Base-by-base conservation (phyloP, 2,113 vertebrate species). In the Pyxicephalus adspersus region DNA sequence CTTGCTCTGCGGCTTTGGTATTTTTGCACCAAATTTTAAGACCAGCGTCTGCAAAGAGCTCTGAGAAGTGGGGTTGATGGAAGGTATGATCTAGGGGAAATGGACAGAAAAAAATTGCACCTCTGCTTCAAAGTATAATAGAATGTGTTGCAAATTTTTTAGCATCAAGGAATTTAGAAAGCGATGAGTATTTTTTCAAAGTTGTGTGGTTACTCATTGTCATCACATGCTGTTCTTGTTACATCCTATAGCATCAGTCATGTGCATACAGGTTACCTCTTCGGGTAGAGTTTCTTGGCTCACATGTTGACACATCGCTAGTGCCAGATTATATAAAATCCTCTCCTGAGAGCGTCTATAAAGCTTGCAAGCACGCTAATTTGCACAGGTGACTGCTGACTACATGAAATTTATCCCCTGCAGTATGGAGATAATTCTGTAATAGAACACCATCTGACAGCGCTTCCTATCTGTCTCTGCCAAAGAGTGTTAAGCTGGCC, bases 321-420 rank as follows among this genome's bases (percentile, higher is more conserved):
- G 60, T 76, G 64, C 64, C 55, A 71, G 57, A 52, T 71, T 52
- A 31, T 51, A 80, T 70, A 52, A 70, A 58, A 70, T 71, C 34
- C 55, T 25, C 34, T 71, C 64, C 65, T 54, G 22, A 34, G 25
- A 79, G 66, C 65, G 19, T 22, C 60, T 77, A 16, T n/a, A 50
- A 57, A 54, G 23, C 34, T 63, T 76, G 31, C 31, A 60, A 60
- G 64, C n/a, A 18, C n/a, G 18, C 50, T 54, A 31, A 76, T 60
- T 76, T 23, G 3, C 11, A 23, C 31, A 20, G 38, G 66, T 29
- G 65, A 80, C 67, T 71, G 23, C 23, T 71, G 70, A 31, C 17
- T 20, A 28, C 15, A 20, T 45, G 68, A 81, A 58, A 64, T 74
- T 34, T 60, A 64, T 81, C 51, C 29, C 68, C 26, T 64, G 68